A percentile compares a stretch with the other conserved stretches of the same genome.
These are phyloP conservation scores for Eurytoma adleriae DNA, from an alignment of 2,888 invertebrate species.

Conservation along the genomic window DNA sequence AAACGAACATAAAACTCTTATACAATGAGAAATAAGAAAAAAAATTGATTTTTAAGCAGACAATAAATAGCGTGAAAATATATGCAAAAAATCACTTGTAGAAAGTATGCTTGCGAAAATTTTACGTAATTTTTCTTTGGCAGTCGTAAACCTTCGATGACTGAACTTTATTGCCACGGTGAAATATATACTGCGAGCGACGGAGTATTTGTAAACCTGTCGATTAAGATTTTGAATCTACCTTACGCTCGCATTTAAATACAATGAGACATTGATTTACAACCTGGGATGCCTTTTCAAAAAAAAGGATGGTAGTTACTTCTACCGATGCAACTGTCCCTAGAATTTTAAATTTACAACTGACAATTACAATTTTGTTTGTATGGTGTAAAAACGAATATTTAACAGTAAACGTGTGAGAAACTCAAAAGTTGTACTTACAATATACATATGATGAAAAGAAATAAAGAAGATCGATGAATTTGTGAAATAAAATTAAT, in stretches of 20 bases:
- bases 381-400: not conserved
- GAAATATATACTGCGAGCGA: conserved; percentile 15
- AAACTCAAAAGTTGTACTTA: too few species aligned
- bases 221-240: conserved; percentile 37
- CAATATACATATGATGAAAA: too few species aligned
- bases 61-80: not conserved
- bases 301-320: not conserved
- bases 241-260: conserved; percentile 32
- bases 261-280: conserved; percentile 39
- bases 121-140: not conserved
- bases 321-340: not conserved
- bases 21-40: not conserved
- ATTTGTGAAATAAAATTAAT: too few species aligned
- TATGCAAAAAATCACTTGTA: not conserved
- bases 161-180: conserved; percentile 14
- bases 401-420: not conserved
- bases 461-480: too few species aligned
- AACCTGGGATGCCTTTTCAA: not conserved
- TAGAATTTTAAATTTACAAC: not conserved
- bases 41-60: not conserved
- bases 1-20: conserved; percentile 10
- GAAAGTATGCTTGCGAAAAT: not conserved
- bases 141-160: not conserved
- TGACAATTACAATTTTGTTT: not conserved
- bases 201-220: conserved; percentile 2